Percentiles rank a stretch among this genome's conserved stretches.
Conservation (phyloP, 2,113 vertebrate species). For the Tor tambroides region DNA sequence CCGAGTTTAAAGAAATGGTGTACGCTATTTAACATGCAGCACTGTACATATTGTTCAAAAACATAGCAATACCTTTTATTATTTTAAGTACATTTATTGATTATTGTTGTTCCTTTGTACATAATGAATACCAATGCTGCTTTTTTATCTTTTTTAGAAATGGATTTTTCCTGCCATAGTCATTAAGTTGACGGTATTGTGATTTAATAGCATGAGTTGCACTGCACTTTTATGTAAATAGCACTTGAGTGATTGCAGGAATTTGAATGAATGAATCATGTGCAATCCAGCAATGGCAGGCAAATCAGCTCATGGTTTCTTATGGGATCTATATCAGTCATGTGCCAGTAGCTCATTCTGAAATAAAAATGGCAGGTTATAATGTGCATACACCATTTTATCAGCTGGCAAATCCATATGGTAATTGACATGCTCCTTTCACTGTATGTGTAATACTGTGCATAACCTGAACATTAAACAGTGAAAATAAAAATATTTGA, state of each 20-base stretch:
- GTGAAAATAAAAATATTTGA: neutral
- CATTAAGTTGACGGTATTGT: conserved; percentile 62
- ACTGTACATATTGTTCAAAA: no score
- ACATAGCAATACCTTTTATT: no score
- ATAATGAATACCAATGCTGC: no score
- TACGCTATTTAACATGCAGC: no score
- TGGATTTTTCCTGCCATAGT: conserved; percentile 74
- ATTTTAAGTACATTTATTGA: no score
- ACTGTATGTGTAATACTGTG: conserved; percentile 7
- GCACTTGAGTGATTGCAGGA: conserved; percentile 56
- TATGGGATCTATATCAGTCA: neutral
- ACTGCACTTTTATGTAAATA: conserved; percentile 61
- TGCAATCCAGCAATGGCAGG: neutral
- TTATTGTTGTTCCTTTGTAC: no score
- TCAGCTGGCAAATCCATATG: conserved; percentile 6
- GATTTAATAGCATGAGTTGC: conserved; percentile 59
- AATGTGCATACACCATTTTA: neutral
- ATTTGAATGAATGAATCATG: conserved; percentile 39
- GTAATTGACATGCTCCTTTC: neutral
- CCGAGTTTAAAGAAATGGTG: no score
- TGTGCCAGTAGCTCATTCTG: neutral
- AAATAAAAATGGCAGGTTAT: neutral
- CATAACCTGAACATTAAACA: conserved; percentile 1
- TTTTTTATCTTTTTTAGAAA: conserved; percentile 67
- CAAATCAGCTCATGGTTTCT: neutral